Conservation (phyloP, 2,113 vertebrate species). For the Murina feae region DNA sequence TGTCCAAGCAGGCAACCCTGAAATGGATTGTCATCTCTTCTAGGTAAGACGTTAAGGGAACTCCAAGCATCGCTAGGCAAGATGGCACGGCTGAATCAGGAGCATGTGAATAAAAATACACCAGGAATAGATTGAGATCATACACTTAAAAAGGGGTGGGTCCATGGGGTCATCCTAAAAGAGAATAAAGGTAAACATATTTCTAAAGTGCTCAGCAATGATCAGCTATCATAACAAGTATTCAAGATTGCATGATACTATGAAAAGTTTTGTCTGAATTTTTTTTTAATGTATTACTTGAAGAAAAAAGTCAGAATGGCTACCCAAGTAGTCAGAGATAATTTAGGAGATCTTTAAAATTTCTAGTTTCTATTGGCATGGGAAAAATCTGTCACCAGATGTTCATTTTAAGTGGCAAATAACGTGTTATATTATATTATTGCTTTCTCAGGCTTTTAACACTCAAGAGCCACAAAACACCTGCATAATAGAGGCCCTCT, state of each 20-base stretch:
- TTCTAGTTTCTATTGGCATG: background rate
- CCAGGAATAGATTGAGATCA: background rate
- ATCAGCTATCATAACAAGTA: background rate
- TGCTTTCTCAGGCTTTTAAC: background rate
- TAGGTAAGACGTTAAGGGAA: background rate
- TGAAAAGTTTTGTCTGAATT: background rate
- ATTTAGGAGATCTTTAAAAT: background rate
- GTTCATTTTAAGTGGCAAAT: background rate
- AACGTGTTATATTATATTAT: background rate
- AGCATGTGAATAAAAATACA: background rate
- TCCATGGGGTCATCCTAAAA: background rate
- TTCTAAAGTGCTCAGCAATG: background rate
- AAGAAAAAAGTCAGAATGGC: background rate
- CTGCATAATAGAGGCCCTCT: background rate
- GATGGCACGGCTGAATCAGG: background rate
- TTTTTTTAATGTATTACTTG: background rate
- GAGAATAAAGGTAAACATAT: background rate
- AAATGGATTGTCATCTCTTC: background rate
- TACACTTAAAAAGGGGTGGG: background rate
- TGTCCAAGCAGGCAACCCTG: background rate
- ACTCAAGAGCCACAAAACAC: background rate
- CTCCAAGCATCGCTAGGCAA: background rate
- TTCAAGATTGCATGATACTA: background rate
- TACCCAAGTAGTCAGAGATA: background rate
- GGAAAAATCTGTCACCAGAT: background rate